Base-by-base conservation (phyloP, 1,140 invertebrate genomes). In the Drosophila busckii region DNA sequence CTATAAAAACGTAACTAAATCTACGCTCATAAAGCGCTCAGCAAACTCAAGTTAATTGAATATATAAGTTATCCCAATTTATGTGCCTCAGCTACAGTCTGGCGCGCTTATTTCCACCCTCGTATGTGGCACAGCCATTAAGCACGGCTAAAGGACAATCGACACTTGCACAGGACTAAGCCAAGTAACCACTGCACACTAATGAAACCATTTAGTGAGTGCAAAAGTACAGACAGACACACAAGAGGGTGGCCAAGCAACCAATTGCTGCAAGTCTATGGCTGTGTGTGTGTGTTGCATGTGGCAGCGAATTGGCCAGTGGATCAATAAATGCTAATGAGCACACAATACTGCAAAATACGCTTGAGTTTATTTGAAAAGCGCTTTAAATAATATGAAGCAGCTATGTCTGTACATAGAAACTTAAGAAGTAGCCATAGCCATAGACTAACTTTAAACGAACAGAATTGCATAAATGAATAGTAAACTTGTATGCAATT, bases 171-270 rank as follows among this genome's bases (percentile, higher is more conserved):
- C 60, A 63, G 52, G 16, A 16, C 44, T 56, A 6, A 22, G 64
- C 54, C 65, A 54, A 76, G 49, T 82, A 82, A 80, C 73, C 75
- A 75, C 75, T 76, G 59, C n/a, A 82, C 59, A 67, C 69, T 82
- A 82, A 83, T 82, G 75, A 82, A 82, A 75, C 65, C 75, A 82
- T 82, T 82, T 73, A 60, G 67, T 56, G 40, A 70, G 68, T 62
- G 60, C 66, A 56, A 73, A 53, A 50, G 59, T 48, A 56, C 40
- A 29, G 38, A 34, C n/a, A 31, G 38, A 49, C 34, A 53, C 38
- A 38, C 32, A 35, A 13, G 55, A 60, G 55, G 61, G 66, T 70
- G 67, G 54, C 70, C 31, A 41, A 42, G 54, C 38, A 28, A 34
- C 32, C 32, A 40, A 35, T 10, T 16, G 26, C 28, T 15, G 16